phyloP scores from a whole-genome alignment of 1,140 invertebrate genomes.

The Drosophila aff. region DNA sequence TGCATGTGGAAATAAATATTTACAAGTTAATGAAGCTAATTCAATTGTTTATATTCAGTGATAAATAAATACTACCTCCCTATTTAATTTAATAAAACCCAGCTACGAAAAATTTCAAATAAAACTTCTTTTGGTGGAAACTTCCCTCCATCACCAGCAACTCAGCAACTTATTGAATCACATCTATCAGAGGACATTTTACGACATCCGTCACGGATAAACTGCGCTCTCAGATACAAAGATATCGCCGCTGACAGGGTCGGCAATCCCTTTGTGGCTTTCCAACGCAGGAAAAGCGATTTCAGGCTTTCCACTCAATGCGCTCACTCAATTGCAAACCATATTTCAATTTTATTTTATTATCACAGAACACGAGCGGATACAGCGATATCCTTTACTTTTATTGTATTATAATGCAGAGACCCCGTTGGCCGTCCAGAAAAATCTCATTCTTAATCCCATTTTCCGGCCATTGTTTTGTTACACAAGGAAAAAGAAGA shows the following conservation, averaged over 20 bases:
- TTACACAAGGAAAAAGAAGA: background rate
- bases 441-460: constrained; percentile 40
- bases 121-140: background rate
- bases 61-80: background rate
- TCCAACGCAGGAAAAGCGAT: constrained; percentile 21
- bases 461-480: constrained; percentile 33
- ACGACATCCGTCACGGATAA: constrained; percentile 46
- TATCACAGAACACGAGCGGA: constrained; percentile 60
- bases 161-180: constrained; percentile 41
- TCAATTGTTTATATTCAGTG: background rate
- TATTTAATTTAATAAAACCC: background rate
- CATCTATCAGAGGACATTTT: constrained; percentile 48
- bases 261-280: constrained; percentile 29
- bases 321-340: constrained; percentile 75
- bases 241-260: constrained; percentile 22
- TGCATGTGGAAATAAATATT: constrained; percentile 9
- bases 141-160: background rate
- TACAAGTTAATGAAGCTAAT: background rate
- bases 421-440: constrained; percentile 16
- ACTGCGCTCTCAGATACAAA: constrained; percentile 18
- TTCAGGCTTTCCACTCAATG: constrained; percentile 65
- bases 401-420: constrained; percentile 64
- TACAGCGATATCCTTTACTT: constrained; percentile 71
- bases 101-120: background rate
- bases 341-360: constrained; percentile 83